Base-by-base conservation (phyloP, 1,140 invertebrate species). In the Leptinotarsa lineolata region DNA sequence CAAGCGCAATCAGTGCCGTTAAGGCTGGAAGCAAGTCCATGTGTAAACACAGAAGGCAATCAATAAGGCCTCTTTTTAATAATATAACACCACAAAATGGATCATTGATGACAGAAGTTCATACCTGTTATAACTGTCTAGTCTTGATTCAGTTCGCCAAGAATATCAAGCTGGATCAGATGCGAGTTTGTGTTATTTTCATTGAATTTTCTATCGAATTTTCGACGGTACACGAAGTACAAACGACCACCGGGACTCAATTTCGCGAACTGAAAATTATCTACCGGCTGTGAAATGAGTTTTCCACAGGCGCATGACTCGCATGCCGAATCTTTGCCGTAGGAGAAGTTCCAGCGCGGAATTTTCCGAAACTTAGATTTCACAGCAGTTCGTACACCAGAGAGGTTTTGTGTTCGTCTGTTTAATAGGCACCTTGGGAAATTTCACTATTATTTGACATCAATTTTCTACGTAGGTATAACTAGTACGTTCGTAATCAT, bases 261-360 rank as follows among this genome's bases (percentile, higher is more conserved):
- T 39, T 65, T 65, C 63, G 63, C 63, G 63, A 65, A 65, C 63
- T 65, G 63, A 24, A 24, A 65, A 65, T 65, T 16, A 39, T 24
- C 18, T 30, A 21, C 48, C 20, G 63, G 22, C 22, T 18, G 21
- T n/a, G 39, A 39, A 22, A 24, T 22, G 63, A 65, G 22, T 39
- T 65, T 16, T 24, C 63, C 20, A 22, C 63, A 16, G 48, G 48
- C 48, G 48, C n/a, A 54, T 16, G n/a, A 54, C 48, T 54, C 48
- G 48, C n/a, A 16, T 18, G 48, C 48, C 48, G 48, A 18, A 4
- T 54, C 48, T 54, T 54, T 18, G n/a, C n/a, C 15, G 5, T 54
- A 54, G 16, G n/a, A 16, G 48, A 18, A 54, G 15, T 54, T 16
- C 48, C 15, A 54, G n/a, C 48, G n/a, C 48, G 15, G 48, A 54